Evolutionary conservation across 2,797 vertebrate species (phyloP).

Genomic region (Crocodylus rhombifer): DNA sequence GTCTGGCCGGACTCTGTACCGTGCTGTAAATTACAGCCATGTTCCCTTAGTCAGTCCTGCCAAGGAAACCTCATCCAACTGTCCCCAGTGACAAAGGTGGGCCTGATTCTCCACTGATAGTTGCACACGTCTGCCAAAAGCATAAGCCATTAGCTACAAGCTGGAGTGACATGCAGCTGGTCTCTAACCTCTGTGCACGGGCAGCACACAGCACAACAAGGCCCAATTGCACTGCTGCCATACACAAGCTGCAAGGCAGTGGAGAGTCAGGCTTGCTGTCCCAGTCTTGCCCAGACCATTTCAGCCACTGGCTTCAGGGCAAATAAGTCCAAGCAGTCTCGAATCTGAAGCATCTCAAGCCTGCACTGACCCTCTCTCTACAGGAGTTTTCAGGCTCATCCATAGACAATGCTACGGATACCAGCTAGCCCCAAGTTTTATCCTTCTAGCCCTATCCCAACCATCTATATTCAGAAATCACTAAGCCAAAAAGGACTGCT

Average conservation of each 20-base stretch:
- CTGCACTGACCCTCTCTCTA: neutral
- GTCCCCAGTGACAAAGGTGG: neutral
- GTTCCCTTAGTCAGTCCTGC: neutral
- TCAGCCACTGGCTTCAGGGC: too few species aligned
- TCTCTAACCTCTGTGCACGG: neutral
- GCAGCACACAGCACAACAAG: neutral
- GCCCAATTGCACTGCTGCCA: neutral
- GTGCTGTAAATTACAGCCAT: neutral
- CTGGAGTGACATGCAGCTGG: neutral
- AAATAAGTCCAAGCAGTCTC: too few species aligned
- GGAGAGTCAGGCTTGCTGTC: neutral
- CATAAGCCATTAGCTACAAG: neutral
- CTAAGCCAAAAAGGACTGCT: too few species aligned
- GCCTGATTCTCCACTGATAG: neutral
- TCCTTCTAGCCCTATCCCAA: neutral
- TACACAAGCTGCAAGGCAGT: neutral
- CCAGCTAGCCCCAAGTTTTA: neutral
- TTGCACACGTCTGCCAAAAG: neutral
- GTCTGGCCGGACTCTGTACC: neutral
- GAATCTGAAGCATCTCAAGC: neutral
- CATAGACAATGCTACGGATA: neutral
- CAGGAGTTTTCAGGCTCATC: neutral
- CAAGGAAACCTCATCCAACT: neutral
- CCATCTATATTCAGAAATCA: too few species aligned
- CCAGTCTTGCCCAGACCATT: neutral